These are phyloP conservation scores for Panopea generosa DNA, from an alignment of 2,888 invertebrate species.

Conservation along the genomic window DNA sequence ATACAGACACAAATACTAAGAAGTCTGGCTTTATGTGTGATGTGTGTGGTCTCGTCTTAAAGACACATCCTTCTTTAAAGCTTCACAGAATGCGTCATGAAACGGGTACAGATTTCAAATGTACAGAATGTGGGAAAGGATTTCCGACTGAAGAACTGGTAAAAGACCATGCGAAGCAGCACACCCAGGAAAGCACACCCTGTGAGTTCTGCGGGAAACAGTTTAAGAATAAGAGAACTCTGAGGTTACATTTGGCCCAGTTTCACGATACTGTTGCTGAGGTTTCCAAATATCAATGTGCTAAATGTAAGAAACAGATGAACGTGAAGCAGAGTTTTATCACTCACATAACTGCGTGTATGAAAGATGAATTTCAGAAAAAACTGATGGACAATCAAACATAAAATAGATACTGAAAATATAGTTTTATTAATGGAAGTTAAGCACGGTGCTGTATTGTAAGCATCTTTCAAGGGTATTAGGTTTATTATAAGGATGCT, in stretches of 20 bases:
- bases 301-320: conserved; percentile 19
- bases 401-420: too few species aligned
- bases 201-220: conserved; percentile 22
- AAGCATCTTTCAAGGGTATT: too few species aligned
- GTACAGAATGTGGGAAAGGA: background rate
- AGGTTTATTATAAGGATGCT: too few species aligned
- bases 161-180: conserved; percentile 1
- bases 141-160: background rate
- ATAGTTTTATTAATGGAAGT: too few species aligned
- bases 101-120: background rate
- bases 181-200: background rate
- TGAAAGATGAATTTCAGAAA: background rate
- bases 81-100: conserved; percentile 8
- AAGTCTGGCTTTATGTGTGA: conserved; percentile 26
- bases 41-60: conserved; percentile 30
- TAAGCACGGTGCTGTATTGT: too few species aligned
- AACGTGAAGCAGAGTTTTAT: conserved; percentile 15
- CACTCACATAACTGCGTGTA: conserved; percentile 9
- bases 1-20: background rate
- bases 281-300: conserved; percentile 20
- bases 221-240: conserved; percentile 6
- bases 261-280: background rate
- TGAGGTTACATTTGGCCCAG: conserved; percentile 12
- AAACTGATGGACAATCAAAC: too few species aligned
- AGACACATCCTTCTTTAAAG: conserved; percentile 2